Percentiles rank a stretch among this genome's conserved stretches.
Conservation (phyloP, 2,113 vertebrate species). For the Limanda limanda region DNA sequence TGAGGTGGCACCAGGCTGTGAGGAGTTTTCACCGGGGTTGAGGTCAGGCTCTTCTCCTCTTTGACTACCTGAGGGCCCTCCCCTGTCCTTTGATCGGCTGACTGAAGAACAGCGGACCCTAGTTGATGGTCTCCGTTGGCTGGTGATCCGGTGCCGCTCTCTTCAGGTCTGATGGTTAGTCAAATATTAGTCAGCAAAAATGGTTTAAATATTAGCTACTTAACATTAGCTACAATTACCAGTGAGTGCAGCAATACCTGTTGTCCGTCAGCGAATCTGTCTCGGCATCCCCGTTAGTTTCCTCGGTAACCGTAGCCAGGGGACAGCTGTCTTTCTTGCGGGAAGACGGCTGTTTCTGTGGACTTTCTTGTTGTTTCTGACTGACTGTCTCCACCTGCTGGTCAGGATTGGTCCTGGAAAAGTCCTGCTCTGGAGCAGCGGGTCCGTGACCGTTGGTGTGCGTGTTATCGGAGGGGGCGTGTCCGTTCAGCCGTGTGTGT, state of each 20-base stretch:
- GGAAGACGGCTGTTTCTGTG: conserved; percentile 15
- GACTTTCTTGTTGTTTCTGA: conserved; percentile 72
- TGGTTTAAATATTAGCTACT: not conserved
- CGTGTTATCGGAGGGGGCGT: conserved; percentile 1
- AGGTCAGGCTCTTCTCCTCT: conserved; percentile 51
- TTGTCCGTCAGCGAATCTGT: conserved; percentile 16
- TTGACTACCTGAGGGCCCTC: conserved; percentile 9
- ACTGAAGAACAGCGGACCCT: conserved; percentile 49
- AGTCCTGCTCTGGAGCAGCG: conserved; percentile 32
- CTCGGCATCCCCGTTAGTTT: conserved; percentile 67
- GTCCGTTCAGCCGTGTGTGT: conserved; percentile 19
- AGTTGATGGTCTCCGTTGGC: conserved; percentile 3
- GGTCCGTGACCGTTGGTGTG: conserved; percentile 17
- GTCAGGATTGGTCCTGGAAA: conserved; percentile 70
- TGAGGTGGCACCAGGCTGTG: conserved; percentile 73
- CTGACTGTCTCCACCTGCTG: conserved; percentile 67
- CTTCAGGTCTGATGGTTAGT: conserved; percentile 32
- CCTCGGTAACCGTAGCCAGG: conserved; percentile 90
- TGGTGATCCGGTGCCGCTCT: conserved; percentile 3
- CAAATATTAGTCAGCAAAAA: conserved; percentile 1
- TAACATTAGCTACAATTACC: not conserved
- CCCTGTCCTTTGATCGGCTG: conserved; percentile 53
- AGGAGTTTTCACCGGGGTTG: conserved; percentile 73
- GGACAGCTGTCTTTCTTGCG: conserved; percentile 86
- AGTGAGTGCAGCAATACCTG: conserved; percentile 35